phyloP scores from a whole-genome alignment of 2,888 invertebrate genomes.

The Empis stercorea region DNA sequence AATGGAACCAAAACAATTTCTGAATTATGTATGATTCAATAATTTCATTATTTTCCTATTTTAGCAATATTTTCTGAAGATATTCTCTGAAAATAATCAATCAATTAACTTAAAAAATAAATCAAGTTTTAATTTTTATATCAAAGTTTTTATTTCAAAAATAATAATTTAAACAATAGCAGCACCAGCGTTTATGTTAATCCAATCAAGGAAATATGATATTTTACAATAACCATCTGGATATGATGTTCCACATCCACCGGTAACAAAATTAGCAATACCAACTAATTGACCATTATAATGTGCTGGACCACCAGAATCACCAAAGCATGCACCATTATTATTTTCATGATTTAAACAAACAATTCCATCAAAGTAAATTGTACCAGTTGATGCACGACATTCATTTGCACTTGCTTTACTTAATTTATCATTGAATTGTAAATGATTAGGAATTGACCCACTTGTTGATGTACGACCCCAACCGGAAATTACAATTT shows the following conservation, averaged over 20 bases:
- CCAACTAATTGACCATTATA: slow-evolving; percentile 23
- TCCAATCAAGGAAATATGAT: slow-evolving; percentile 3
- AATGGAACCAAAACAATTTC: no score
- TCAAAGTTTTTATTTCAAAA: no score
- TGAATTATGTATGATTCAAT: no score
- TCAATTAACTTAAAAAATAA: no score
- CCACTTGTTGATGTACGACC: slow-evolving; percentile 22
- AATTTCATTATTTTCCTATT: no score
- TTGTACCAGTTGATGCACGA: slow-evolving; percentile 11
- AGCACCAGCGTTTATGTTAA: background rate
- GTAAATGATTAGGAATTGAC: slow-evolving; percentile 18
- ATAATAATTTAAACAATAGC: background rate
- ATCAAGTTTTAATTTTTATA: no score
- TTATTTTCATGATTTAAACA: slow-evolving; percentile 20
- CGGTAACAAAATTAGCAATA: slow-evolving; percentile 25
- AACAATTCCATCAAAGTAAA: slow-evolving; percentile 18
- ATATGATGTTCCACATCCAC: slow-evolving; percentile 20
- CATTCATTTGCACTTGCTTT: slow-evolving; percentile 14
- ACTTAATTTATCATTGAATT: slow-evolving; percentile 13
- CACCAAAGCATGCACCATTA: slow-evolving; percentile 28
- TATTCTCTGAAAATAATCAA: no score
- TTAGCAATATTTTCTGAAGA: no score
- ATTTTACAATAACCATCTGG: slow-evolving; percentile 31
- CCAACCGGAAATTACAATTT: slow-evolving; percentile 26
- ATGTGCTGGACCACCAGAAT: slow-evolving; percentile 32